Evolutionary conservation across 2,797 vertebrate genomes (phyloP), one percentile per base, ranked within the genome.

Genomic region (Artibeus lituratus): DNA sequence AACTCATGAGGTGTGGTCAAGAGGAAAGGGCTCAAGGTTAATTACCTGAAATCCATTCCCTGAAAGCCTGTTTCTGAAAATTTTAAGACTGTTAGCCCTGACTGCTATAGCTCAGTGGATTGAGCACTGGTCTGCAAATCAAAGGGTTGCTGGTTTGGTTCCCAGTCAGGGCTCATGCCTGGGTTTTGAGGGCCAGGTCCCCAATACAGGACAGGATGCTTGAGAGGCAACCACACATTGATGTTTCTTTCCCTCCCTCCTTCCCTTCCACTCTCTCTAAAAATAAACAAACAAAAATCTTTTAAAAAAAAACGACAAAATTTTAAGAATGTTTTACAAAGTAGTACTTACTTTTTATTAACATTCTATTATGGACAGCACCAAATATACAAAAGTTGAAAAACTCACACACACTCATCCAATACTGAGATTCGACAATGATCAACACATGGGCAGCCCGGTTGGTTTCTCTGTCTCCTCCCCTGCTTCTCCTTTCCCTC

Each of bases 391-490:
- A 12, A 11, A 74, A 74, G 44, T 19, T 65, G 87, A 86, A 89
- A 87, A 44, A 74, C 39, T 73, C 53, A 39, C 5, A 7, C 18
- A 0, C 2, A 24, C 7, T 7, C 15, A 47, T 3, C 8, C 21
- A n/a, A 62, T 19, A 12, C 39, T 10, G 39, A 49, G 29, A 73
- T 44, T 78, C 85, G n/a, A 74, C 42, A 44, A 9, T 39, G 15
- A 21, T 4, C 32, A 18, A n/a, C 47, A 21, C 10, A 8, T 0
- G 29, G 55, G 9, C 55, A 2, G 4, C 24, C 84, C 6, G 3
- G 2, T 16, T 39, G 10, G 22, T 44, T 62, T 32, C 90, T 12
- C 90, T 8, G 0, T 10, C 39, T 9, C 67, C 55, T 11, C 35
- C 29, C 10, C 29, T 2, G 12, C 1, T 15, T 55, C 26, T 16